A percentile compares a stretch with the other conserved stretches of the same genome.
Conservation (phyloP, 1,140 invertebrate genomes). For the Heliconius nattereri region DNA sequence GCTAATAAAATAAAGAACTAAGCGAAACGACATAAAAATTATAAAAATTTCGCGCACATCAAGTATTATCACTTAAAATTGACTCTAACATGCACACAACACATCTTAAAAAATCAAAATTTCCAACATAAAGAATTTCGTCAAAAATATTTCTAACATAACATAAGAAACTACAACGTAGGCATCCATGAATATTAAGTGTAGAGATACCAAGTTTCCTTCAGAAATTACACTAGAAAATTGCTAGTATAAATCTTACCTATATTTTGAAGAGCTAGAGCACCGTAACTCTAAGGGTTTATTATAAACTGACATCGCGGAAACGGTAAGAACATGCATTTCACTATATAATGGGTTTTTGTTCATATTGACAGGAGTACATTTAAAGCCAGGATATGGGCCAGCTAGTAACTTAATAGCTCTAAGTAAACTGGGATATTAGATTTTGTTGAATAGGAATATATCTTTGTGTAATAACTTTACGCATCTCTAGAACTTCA, state of each 20-base stretch:
- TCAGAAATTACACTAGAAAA: neutral
- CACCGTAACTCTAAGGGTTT: neutral
- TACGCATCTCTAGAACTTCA: too few relatives aligned
- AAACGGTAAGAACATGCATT: neutral
- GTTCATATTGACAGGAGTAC: constrained; percentile 9
- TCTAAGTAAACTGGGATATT: neutral
- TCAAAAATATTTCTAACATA: neutral
- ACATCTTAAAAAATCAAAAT: too few relatives aligned
- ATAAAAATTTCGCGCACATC: too few relatives aligned
- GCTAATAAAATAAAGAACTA: too few relatives aligned
- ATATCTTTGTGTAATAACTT: too few relatives aligned
- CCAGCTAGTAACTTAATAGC: neutral
- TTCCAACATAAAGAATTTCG: too few relatives aligned
- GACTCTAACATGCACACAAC: neutral
- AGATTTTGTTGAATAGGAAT: neutral
- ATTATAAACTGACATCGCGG: constrained; percentile 6
- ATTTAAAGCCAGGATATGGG: neutral
- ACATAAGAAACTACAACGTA: neutral
- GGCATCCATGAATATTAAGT: neutral
- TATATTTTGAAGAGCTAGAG: neutral
- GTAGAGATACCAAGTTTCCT: neutral
- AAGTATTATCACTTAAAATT: neutral
- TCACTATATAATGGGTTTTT: constrained; percentile 1
- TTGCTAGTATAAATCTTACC: neutral
- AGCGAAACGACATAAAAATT: too few relatives aligned